phyloP scores from a whole-genome alignment of 2,797 vertebrate genomes.

The Discoglossus pictus region DNA sequence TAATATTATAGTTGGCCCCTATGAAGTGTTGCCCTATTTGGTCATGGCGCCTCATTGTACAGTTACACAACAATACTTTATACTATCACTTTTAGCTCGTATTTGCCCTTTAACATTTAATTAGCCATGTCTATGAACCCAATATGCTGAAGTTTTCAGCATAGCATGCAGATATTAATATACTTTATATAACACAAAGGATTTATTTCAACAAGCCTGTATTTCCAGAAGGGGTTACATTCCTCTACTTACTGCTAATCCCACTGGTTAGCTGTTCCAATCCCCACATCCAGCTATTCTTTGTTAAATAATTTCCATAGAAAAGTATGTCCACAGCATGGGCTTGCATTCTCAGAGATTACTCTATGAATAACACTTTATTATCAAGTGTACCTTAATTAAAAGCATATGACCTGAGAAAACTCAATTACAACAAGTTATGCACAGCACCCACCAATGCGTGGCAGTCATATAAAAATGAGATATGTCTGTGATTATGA shows the following conservation, averaged over 20 bases:
- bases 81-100: slow-evolving; percentile 38
- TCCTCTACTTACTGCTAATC: slow-evolving; percentile 22
- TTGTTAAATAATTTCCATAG: accelerated
- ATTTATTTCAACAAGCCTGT: neutral
- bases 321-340: neutral
- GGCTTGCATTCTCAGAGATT: neutral
- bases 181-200: slow-evolving; percentile 23
- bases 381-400: neutral
- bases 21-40: no score
- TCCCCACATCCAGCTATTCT: neutral
- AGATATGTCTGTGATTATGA: no score
- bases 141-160: slow-evolving; percentile 48
- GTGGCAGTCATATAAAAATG: no score
- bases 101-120: slow-evolving; percentile 63
- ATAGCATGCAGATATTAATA: slow-evolving; percentile 29
- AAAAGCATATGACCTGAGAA: neutral
- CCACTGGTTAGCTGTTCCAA: neutral
- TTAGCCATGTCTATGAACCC: slow-evolving; percentile 54
- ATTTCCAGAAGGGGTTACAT: slow-evolving; percentile 3
- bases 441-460: no score
- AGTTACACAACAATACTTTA: no score
- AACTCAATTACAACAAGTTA: neutral
- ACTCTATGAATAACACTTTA: neutral
- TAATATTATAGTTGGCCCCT: no score
- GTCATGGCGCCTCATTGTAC: no score